Percentiles rank a stretch among this genome's conserved stretches.
Conservation (phyloP, 2,113 vertebrate genomes). For the Pterocles burchelli region DNA sequence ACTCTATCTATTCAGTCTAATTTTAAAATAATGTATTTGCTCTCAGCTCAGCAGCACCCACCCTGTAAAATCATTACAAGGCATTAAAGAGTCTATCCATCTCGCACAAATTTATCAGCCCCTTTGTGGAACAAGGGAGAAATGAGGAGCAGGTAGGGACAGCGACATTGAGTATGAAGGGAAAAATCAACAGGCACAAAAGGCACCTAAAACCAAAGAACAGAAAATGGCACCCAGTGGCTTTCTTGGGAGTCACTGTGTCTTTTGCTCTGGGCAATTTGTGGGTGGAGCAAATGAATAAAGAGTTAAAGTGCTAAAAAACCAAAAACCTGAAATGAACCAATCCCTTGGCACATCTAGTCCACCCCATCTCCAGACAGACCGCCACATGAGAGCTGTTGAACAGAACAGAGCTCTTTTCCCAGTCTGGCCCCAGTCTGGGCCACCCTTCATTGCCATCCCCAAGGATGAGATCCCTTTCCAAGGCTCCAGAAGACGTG, state of each 20-base stretch:
- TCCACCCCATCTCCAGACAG: neutral
- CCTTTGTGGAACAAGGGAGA: neutral
- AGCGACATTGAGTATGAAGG: neutral
- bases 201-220: neutral
- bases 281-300: neutral
- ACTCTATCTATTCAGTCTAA: neutral
- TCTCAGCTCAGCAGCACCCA: neutral
- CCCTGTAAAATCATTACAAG: neutral
- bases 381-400: neutral
- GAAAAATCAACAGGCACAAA: neutral
- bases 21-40: slow-evolving; percentile 37
- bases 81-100: neutral
- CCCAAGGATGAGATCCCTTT: neutral
- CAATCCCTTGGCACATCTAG: neutral
- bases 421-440: neutral
- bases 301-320: neutral
- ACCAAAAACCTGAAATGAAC: neutral
- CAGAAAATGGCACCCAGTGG: neutral
- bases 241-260: neutral
- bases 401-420: neutral
- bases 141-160: neutral
- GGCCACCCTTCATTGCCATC: neutral
- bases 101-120: neutral
- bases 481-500: neutral
- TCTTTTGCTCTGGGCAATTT: neutral